Conservation (phyloP, 35 echinoderm and acorn worm species). For the Apostichopus californicus region DNA sequence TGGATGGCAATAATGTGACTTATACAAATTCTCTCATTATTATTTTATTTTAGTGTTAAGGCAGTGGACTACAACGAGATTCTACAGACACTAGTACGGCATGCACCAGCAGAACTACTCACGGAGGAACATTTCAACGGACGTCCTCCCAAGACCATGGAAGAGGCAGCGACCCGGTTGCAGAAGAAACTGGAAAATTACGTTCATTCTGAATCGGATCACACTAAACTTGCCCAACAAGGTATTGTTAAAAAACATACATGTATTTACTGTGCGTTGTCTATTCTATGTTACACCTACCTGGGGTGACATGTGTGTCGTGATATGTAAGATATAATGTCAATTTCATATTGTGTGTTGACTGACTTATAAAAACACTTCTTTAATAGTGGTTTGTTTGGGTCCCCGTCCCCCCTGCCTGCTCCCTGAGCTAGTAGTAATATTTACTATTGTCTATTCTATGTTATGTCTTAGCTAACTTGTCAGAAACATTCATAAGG, state of each 20-base stretch:
- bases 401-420: too few relatives aligned
- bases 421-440: too few relatives aligned
- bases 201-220: constrained; percentile 2
- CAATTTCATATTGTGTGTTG: too few relatives aligned
- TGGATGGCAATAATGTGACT: too few relatives aligned
- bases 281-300: too few relatives aligned
- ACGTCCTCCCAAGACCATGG: constrained; percentile 34
- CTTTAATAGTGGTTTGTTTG: too few relatives aligned
- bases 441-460: too few relatives aligned
- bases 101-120: constrained; percentile 17
- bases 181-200: constrained; percentile 54
- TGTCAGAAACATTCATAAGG: too few relatives aligned
- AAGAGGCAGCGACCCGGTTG: constrained; percentile 43
- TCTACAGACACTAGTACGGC: background rate
- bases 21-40: too few relatives aligned
- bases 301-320: background rate
- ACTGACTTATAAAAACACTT: too few relatives aligned
- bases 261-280: too few relatives aligned
- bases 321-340: background rate
- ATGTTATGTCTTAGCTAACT: too few relatives aligned
- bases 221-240: constrained; percentile 44
- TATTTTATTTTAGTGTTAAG: background rate
- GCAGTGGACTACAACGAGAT: constrained; percentile 15
- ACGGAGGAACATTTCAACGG: constrained; percentile 44
- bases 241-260: background rate